phyloP scores from a whole-genome alignment of 2,113 vertebrate genomes.

The Actenoides lindsayi region DNA sequence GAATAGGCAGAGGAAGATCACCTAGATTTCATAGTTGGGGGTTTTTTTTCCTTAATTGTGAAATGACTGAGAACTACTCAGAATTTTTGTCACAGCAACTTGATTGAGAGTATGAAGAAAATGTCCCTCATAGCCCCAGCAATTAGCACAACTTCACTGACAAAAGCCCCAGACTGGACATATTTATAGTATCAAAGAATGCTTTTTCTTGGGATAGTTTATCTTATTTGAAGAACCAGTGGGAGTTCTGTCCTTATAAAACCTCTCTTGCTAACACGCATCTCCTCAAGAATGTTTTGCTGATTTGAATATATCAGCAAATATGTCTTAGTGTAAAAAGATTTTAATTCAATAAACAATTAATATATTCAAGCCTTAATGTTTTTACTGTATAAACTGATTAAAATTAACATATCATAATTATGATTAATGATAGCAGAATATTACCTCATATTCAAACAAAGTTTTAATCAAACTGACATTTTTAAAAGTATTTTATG shows the following conservation, averaged over 20 bases:
- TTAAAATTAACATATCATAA: not conserved
- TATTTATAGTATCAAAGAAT: not conserved
- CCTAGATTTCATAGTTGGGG: not conserved
- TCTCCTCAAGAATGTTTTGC: not conserved
- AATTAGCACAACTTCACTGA: not conserved
- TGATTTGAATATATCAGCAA: not conserved
- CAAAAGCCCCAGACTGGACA: not conserved
- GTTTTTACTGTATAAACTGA: not conserved
- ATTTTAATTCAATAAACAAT: not conserved
- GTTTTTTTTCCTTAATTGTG: not conserved
- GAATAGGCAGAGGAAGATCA: not conserved
- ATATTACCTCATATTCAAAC: not conserved
- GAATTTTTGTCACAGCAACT: not conserved
- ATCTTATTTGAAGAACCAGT: not conserved
- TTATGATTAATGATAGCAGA: not conserved
- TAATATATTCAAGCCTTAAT: not conserved
- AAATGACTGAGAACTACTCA: not conserved
- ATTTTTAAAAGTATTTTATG: not conserved
- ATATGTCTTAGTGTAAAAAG: not conserved
- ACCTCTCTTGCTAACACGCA: not conserved
- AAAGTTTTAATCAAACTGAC: not conserved
- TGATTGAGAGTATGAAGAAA: not conserved
- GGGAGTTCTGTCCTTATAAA: slow-evolving; percentile 25
- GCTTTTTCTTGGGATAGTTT: not conserved
- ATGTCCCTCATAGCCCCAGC: not conserved